Evolutionary conservation across 2,797 vertebrate genomes (phyloP).

Genomic region (Schizopygopsis malacanthus): DNA sequence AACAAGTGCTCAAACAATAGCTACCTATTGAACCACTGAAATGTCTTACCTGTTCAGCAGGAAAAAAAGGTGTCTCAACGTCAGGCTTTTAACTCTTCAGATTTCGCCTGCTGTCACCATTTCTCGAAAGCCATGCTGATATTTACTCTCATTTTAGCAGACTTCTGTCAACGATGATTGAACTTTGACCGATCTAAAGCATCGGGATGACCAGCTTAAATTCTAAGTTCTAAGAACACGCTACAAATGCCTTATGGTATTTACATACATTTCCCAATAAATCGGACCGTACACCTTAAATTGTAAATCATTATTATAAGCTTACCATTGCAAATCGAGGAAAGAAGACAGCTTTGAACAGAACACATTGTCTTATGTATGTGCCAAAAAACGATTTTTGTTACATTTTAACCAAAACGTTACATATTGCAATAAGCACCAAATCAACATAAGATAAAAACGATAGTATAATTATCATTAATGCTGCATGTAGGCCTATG

Average conservation of each 20-base stretch:
- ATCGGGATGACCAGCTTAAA: background rate
- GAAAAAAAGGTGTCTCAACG: background rate
- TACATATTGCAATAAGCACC: background rate
- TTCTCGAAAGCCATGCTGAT: background rate
- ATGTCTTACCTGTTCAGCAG: background rate
- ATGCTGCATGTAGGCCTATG: background rate
- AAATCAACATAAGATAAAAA: background rate
- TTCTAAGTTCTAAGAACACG: background rate
- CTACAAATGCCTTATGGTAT: background rate
- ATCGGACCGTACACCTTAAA: background rate
- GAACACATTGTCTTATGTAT: background rate
- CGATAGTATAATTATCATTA: too few species aligned
- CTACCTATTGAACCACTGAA: background rate
- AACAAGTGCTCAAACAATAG: background rate
- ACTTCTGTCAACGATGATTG: background rate
- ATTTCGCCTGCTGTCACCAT: background rate
- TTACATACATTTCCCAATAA: background rate
- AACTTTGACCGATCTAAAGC: background rate
- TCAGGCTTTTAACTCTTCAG: background rate
- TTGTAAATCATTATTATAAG: background rate
- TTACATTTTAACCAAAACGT: background rate
- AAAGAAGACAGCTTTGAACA: background rate
- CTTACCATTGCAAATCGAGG: background rate
- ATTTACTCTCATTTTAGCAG: background rate
- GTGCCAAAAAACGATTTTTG: background rate